phyloP scores from a whole-genome alignment of 2,797 vertebrate genomes.

The Sternotherus odoratus region DNA sequence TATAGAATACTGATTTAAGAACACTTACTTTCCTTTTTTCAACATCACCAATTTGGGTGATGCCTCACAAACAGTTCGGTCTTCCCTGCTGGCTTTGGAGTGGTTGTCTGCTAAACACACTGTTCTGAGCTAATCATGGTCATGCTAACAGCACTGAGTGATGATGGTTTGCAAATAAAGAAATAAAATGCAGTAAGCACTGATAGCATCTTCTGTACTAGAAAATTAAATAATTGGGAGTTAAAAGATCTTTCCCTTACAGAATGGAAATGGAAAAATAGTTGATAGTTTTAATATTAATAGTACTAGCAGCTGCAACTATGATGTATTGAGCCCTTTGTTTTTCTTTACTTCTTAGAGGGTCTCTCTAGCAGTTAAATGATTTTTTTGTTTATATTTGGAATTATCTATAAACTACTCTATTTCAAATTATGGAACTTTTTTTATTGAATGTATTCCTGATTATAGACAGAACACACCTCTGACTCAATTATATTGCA shows the following conservation, averaged over 20 bases:
- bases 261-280: neutral
- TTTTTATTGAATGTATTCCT: neutral
- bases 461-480: neutral
- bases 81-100: neutral
- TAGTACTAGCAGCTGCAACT: neutral
- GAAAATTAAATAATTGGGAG: neutral
- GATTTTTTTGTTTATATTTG: neutral
- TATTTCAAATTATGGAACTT: neutral
- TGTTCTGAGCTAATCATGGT: neutral
- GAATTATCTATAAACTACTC: neutral
- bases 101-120: neutral
- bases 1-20: neutral
- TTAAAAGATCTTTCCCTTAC: neutral
- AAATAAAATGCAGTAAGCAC: neutral
- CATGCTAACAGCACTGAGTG: neutral
- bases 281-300: neutral
- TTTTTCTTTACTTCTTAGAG: neutral
- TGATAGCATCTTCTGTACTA: neutral
- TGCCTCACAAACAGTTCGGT: neutral
- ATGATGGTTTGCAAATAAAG: neutral
- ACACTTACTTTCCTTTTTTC: neutral
- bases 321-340: neutral
- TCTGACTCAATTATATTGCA: constrained; percentile 30
- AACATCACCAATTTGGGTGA: neutral
- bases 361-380: neutral